Percentiles rank a stretch among this genome's conserved stretches.
phyloP scores from a whole-genome alignment of 2,888 invertebrate genomes.

The Hemistola chrysoprasaria region DNA sequence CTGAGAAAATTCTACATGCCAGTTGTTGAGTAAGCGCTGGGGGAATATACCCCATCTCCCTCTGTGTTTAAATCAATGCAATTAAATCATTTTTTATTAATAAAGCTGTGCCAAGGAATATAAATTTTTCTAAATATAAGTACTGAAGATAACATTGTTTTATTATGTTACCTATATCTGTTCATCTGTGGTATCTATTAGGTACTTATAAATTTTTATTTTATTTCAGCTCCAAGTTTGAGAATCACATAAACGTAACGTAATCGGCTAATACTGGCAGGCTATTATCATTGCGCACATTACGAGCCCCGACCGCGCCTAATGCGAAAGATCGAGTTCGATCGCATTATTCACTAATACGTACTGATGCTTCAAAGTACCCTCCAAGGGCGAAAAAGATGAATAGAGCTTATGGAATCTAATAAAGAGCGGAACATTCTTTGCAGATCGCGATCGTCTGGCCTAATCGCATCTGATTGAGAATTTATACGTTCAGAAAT shows the following conservation, averaged over 20 bases:
- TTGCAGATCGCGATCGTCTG: constrained; percentile 48
- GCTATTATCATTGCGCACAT: constrained; percentile 71
- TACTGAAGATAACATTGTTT: too few species aligned
- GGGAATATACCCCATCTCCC: too few species aligned
- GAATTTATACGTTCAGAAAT: too few species aligned
- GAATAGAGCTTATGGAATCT: constrained; percentile 78
- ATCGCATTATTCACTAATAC: constrained; percentile 77
- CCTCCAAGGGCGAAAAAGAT: constrained; percentile 69
- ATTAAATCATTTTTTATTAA: too few species aligned
- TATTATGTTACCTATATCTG: too few species aligned
- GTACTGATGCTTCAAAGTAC: constrained; percentile 62
- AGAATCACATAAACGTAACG: constrained; percentile 31
- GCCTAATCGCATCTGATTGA: constrained; percentile 46
- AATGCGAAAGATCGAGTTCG: constrained; percentile 73
- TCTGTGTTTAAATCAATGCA: too few species aligned
- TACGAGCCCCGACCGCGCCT: constrained; percentile 56
- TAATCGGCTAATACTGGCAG: constrained; percentile 67
- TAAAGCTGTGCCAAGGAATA: too few species aligned
- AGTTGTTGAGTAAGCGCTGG: too few species aligned
- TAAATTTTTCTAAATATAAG: too few species aligned
- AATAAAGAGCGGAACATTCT: constrained; percentile 74
- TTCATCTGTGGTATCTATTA: too few species aligned
- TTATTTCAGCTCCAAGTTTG: constrained; percentile 42
- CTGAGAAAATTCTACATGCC: too few species aligned
- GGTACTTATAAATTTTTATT: too few species aligned